Base-by-base conservation (phyloP, 2,113 vertebrate genomes). In the zebrafish (Danio rerio) region DNA sequence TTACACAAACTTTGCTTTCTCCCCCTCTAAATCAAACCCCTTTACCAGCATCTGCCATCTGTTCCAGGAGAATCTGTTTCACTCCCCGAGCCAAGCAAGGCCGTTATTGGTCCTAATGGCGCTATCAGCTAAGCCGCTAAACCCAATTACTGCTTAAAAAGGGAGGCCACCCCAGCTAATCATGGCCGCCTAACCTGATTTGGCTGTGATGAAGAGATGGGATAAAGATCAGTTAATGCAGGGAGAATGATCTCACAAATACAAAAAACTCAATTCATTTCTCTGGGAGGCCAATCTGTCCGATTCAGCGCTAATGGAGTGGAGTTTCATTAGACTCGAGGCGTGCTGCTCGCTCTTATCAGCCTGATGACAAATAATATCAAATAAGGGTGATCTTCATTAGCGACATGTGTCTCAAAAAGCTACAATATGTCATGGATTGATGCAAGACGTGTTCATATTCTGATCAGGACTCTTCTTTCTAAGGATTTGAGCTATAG, bases 221-320 rank as follows among this genome's bases (percentile, higher is more conserved):
- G 94, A 95, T 94, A 94, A 95, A 94, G 94, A 94, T 92, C 93
- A 94, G 93, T 94, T 95, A 95, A 95, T 95, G 94, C 93, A 94
- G 92, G 93, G 91, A 94, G 92, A 93, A 94, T 94, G 94, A 95
- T 94, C 94, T 94, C 93, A 94, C 92, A 93, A 95, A 94, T 94
- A 94, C 94, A 94, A 93, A 94, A 94, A 94, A 94, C 93, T 94
- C 94, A 95, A 95, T 95, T 95, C 94, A 95, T 95, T 95, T 94
- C 93, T 95, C 91, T 81, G 84, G 92, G 93, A 94, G 93, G 94
- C 94, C 92, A 93, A 94, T 95, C 93, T 94, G 93, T 95, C 93
- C 92, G 92, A 94, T 94, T 93, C 92, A 94, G 91, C 81, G n/a
- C 92, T 95, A 95, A 95, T 94, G 94, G 93, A 95, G 93, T 95